Evolutionary conservation across 2,888 invertebrate genomes (phyloP).

Genomic region (Neria commutata): DNA sequence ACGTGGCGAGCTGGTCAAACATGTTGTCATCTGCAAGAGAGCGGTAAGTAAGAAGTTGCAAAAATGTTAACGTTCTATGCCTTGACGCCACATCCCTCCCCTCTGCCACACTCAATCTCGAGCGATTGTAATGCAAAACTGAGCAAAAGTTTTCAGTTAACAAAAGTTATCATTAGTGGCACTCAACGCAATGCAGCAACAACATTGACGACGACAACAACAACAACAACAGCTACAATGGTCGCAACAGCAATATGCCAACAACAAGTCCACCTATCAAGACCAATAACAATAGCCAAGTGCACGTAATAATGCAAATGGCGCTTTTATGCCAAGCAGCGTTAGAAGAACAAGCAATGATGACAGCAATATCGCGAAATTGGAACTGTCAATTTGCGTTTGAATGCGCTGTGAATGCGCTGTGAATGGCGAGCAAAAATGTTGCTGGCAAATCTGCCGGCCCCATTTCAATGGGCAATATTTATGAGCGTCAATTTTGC

Average conservation of each 20-base stretch:
- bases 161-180: constrained; percentile 21
- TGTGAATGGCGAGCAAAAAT: too few relatives aligned
- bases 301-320: constrained; percentile 9
- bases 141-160: constrained; percentile 14
- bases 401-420: too few relatives aligned
- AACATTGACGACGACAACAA: neutral
- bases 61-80: too few relatives aligned
- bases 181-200: neutral
- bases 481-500: too few relatives aligned
- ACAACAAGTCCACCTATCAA: neutral
- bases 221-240: neutral
- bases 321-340: neutral
- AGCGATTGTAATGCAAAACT: constrained; percentile 5
- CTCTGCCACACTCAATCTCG: too few relatives aligned
- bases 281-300: constrained; percentile 6
- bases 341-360: too few relatives aligned
- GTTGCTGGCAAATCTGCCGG: too few relatives aligned
- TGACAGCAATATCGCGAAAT: too few relatives aligned
- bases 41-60: neutral
- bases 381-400: too few relatives aligned
- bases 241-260: neutral
- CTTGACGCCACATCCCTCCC: too few relatives aligned
- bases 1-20: neutral
- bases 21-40: neutral
- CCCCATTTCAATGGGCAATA: too few relatives aligned